Evolutionary conservation across 2,888 invertebrate species (phyloP).

Genomic region (Hypomecis punctinalis): DNA sequence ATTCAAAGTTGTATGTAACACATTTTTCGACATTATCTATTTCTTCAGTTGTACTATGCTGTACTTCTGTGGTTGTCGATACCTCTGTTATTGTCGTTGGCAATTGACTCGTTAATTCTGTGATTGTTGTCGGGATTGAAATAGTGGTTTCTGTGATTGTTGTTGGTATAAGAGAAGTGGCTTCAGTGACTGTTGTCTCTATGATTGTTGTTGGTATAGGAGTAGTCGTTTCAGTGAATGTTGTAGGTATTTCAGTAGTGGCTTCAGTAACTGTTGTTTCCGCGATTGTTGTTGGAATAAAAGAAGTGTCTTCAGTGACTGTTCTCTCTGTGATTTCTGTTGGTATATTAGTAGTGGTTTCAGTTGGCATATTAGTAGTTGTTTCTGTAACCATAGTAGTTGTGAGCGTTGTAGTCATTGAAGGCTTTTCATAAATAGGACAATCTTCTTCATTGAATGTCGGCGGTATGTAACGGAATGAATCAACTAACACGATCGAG

Average conservation of each 20-base stretch:
- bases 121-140: background rate
- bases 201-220: background rate
- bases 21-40: conserved; percentile 5
- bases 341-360: background rate
- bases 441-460: conserved; percentile 49
- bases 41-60: background rate
- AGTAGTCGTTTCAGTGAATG: background rate
- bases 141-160: background rate
- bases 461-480: conserved; percentile 61
- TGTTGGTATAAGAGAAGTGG: background rate
- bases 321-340: no score
- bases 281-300: no score
- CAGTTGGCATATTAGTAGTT: background rate
- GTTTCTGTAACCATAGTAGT: conserved; percentile 4
- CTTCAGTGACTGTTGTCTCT: conserved; percentile 9
- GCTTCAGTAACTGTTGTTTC: background rate
- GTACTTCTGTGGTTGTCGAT: conserved; percentile 18
- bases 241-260: background rate
- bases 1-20: conserved; percentile 7
- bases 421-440: conserved; percentile 48
- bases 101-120: no score
- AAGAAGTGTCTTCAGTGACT: no score
- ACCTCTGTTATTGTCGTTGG: no score
- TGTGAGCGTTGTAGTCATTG: conserved; percentile 18
- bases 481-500: conserved; percentile 58